These are phyloP conservation scores for Scaptomyza cyrtandrae DNA, from an alignment of 2,888 invertebrate species.

Conservation along the genomic window DNA sequence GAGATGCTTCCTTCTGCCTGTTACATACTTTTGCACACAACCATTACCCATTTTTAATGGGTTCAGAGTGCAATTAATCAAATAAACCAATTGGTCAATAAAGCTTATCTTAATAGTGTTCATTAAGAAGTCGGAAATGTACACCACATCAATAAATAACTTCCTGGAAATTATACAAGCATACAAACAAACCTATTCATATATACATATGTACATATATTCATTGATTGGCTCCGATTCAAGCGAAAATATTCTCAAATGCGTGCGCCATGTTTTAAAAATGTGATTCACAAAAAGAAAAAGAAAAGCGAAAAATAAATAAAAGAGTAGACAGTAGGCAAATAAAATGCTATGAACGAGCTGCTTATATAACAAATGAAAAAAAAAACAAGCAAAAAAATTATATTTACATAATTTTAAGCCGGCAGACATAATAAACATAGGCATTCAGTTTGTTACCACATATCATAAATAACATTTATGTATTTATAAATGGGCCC, in stretches of 20 bases:
- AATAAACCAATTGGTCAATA: background rate
- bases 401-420: constrained; percentile 36
- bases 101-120: background rate
- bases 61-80: background rate
- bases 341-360: background rate
- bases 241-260: constrained; percentile 6
- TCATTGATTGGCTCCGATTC: background rate
- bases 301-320: background rate
- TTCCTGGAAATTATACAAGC: background rate
- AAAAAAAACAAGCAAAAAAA: constrained; percentile 2
- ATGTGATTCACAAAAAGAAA: constrained; percentile 6
- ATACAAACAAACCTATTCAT: background rate
- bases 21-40: too few relatives aligned
- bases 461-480: constrained; percentile 3
- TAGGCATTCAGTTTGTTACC: constrained; percentile 21
- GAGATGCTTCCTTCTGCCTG: too few relatives aligned
- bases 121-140: background rate
- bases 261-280: background rate
- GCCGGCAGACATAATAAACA: background rate
- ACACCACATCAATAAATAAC: background rate
- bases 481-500: constrained; percentile 6
- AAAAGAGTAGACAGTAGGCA: background rate
- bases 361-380: constrained; percentile 19
- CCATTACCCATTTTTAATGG: too few relatives aligned
- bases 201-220: background rate